phyloP scores from a whole-genome alignment of 2,797 vertebrate species.

The Scleropages formosus region DNA sequence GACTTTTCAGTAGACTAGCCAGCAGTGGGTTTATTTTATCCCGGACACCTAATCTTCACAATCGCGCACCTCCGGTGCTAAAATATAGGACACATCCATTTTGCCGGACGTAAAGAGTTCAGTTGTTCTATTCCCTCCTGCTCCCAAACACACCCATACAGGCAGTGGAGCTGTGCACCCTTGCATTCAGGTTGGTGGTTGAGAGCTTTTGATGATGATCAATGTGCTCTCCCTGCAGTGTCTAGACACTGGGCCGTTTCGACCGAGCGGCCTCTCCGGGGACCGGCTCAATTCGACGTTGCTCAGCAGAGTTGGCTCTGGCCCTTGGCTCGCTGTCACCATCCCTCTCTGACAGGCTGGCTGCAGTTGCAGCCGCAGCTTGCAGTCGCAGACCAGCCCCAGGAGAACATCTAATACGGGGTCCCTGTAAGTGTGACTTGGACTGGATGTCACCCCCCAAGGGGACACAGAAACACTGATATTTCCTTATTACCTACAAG shows the following conservation, averaged over 20 bases:
- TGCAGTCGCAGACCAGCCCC: too few species aligned
- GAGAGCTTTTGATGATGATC: slow-evolving; percentile 36
- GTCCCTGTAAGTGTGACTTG: too few species aligned
- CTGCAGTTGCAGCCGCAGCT: neutral
- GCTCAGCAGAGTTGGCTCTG: neutral
- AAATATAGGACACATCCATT: neutral
- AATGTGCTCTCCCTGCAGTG: slow-evolving; percentile 32
- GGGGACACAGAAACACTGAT: too few species aligned
- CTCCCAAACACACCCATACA: too few species aligned
- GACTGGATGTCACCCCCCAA: too few species aligned
- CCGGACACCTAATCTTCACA: neutral
- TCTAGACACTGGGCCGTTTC: slow-evolving; percentile 47
- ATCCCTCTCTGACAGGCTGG: neutral
- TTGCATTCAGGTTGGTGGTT: neutral
- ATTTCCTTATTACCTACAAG: too few species aligned
- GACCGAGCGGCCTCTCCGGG: slow-evolving; percentile 31
- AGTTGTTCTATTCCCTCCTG: neutral
- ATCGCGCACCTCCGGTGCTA: neutral
- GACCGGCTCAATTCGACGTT: slow-evolving; percentile 23
- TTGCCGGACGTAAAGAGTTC: neutral
- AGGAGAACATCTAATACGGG: too few species aligned
- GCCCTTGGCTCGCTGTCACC: neutral
- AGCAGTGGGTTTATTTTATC: neutral
- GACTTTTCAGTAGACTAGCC: neutral
- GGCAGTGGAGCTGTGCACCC: too few species aligned